A percentile compares a stretch with the other conserved stretches of the same genome.
Evolutionary conservation across 2,888 invertebrate genomes (phyloP).

Genomic region (Cantharis rustica): DNA sequence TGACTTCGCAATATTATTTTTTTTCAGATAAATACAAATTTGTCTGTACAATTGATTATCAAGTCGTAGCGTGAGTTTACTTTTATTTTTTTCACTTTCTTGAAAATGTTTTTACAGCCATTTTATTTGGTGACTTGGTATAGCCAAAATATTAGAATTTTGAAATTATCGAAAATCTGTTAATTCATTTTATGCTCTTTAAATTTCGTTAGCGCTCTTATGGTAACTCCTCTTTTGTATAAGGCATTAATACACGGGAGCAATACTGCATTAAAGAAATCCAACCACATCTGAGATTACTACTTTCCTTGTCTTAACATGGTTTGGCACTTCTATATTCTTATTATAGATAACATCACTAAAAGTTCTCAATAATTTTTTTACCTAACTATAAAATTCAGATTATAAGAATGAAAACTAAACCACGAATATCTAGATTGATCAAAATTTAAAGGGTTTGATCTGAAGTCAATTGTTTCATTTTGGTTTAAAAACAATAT

Average conservation of each 20-base stretch:
- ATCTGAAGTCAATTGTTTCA: too few relatives aligned
- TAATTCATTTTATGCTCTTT: not conserved
- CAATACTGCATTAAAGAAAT: not conserved
- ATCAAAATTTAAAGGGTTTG: too few relatives aligned
- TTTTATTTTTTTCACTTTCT: not conserved
- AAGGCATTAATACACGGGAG: not conserved
- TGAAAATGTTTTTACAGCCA: conserved; percentile 4
- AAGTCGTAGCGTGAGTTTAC: not conserved
- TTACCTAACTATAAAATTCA: not conserved
- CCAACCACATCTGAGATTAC: not conserved
- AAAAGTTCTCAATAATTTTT: not conserved
- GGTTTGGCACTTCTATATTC: not conserved
- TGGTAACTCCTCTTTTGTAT: not conserved
- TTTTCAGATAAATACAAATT: not conserved
- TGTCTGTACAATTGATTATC: not conserved
- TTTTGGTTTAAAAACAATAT: not conserved
- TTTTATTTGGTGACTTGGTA: not conserved
- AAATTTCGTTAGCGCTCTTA: not conserved
- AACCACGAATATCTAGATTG: too few relatives aligned
- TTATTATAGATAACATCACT: not conserved
- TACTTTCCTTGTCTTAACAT: not conserved
- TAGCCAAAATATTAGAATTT: not conserved
- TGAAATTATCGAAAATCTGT: not conserved
- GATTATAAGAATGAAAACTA: too few relatives aligned
- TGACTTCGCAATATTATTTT: not conserved